Conservation (phyloP, 2,888 invertebrate genomes). For the Glaucopsyche alexis region DNA sequence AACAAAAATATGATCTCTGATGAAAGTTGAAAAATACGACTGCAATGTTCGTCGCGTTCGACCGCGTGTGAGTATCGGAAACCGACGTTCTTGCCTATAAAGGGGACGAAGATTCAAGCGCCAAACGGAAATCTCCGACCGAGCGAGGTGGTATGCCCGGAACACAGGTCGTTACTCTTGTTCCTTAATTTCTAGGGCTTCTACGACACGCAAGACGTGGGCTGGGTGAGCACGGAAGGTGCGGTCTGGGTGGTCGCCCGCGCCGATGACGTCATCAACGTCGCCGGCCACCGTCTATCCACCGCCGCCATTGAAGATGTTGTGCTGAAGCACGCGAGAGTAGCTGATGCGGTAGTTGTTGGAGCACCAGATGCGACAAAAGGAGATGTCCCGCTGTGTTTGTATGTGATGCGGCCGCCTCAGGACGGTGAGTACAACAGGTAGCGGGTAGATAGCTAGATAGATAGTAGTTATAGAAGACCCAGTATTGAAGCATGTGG, state of each 20-base stretch:
- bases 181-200: constrained; percentile 82
- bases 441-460: neutral
- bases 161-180: no score
- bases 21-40: no score
- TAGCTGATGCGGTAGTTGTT: constrained; percentile 93
- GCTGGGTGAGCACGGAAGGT: constrained; percentile 90
- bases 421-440: constrained; percentile 66
- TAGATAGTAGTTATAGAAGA: no score
- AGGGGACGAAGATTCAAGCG: no score
- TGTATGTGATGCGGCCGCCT: constrained; percentile 87
- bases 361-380: constrained; percentile 94
- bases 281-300: constrained; percentile 94
- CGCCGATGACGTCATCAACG: constrained; percentile 97
- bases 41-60: no score
- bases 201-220: constrained; percentile 98
- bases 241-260: constrained; percentile 94
- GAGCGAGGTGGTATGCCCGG: no score
- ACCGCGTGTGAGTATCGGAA: no score
- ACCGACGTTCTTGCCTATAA: no score
- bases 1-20: no score
- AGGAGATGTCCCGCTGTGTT: constrained; percentile 93
- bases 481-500: no score
- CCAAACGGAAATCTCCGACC: no score
- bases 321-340: constrained; percentile 89
- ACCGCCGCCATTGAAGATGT: constrained; percentile 95